phyloP scores from a whole-genome alignment of 2,797 vertebrate species.

The Sebastiscus albofasciatus region DNA sequence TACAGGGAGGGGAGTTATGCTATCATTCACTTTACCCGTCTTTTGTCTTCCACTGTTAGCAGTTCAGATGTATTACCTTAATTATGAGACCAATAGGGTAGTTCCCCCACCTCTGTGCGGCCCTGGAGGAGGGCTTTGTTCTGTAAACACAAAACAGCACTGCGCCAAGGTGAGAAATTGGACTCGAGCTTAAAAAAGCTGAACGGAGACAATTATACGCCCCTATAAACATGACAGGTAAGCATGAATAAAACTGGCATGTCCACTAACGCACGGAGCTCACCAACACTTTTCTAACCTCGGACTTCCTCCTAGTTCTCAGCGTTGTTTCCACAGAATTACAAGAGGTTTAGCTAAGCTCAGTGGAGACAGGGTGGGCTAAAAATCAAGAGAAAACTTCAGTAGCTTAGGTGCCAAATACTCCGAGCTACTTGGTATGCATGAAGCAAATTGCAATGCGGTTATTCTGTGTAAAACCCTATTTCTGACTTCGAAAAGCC shows the following conservation, averaged over 20 bases:
- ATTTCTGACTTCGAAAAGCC: slow-evolving; percentile 44
- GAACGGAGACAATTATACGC: slow-evolving; percentile 59
- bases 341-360: slow-evolving; percentile 55
- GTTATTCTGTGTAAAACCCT: slow-evolving; percentile 39
- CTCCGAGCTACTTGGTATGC: slow-evolving; percentile 55
- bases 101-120: slow-evolving; percentile 37
- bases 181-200: slow-evolving; percentile 60
- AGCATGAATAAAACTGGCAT: slow-evolving; percentile 15
- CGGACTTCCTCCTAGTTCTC: neutral
- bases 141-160: slow-evolving; percentile 36
- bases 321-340: slow-evolving; percentile 35
- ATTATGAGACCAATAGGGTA: slow-evolving; percentile 65
- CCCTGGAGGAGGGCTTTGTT: slow-evolving; percentile 44
- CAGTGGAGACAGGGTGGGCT: slow-evolving; percentile 15
- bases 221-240: slow-evolving; percentile 33
- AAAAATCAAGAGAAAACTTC: slow-evolving; percentile 30
- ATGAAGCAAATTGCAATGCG: slow-evolving; percentile 44
- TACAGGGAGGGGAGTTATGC: slow-evolving; percentile 60
- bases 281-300: neutral
- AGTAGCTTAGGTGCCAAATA: slow-evolving; percentile 52
- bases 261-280: neutral
- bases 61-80: slow-evolving; percentile 74
- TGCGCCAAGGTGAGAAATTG: slow-evolving; percentile 39
- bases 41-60: slow-evolving; percentile 72
- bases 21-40: slow-evolving; percentile 54